These are phyloP conservation scores for Dunckerocampus dactyliophorus DNA, from an alignment of 2,113 vertebrate species.

Conservation along the genomic window DNA sequence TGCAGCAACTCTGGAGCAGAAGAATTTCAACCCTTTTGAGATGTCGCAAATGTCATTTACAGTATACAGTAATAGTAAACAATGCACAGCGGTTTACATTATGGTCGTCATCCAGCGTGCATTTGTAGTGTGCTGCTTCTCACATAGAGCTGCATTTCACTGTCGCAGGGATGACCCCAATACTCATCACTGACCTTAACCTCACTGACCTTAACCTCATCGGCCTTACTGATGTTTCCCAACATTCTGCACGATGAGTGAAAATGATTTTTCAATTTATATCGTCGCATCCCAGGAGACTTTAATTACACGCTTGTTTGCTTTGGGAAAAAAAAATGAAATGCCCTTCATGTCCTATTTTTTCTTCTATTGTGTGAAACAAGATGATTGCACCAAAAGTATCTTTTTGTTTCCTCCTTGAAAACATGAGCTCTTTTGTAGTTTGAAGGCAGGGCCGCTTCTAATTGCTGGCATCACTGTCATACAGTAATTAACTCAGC, in stretches of 20 bases:
- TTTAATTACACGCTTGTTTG: constrained; percentile 75
- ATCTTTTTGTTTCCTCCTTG: constrained; percentile 55
- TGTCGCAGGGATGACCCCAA: constrained; percentile 31
- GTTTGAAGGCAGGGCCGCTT: constrained; percentile 49
- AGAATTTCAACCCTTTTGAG: too few species aligned
- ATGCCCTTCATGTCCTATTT: constrained; percentile 61
- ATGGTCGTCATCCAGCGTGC: background rate
- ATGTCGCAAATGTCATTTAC: too few species aligned
- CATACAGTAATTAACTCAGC: constrained; percentile 34
- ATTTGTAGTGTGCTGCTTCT: background rate
- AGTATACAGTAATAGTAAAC: background rate
- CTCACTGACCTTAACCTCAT: constrained; percentile 27
- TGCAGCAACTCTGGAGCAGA: too few species aligned
- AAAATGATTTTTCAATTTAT: constrained; percentile 69
- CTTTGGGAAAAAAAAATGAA: constrained; percentile 61
- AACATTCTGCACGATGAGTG: constrained; percentile 50
- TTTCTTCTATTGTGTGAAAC: constrained; percentile 34
- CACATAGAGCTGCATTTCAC: background rate
- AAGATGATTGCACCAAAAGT: constrained; percentile 41
- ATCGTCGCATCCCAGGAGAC: constrained; percentile 66
- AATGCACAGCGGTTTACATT: background rate
- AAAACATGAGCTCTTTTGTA: constrained; percentile 41
- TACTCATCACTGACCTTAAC: constrained; percentile 21
- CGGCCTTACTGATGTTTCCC: constrained; percentile 63
- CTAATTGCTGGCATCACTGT: constrained; percentile 26